Evolutionary conservation across 2,888 invertebrate species (phyloP), one percentile per base, ranked within the genome.

Genomic region (Aphodius granarius): DNA sequence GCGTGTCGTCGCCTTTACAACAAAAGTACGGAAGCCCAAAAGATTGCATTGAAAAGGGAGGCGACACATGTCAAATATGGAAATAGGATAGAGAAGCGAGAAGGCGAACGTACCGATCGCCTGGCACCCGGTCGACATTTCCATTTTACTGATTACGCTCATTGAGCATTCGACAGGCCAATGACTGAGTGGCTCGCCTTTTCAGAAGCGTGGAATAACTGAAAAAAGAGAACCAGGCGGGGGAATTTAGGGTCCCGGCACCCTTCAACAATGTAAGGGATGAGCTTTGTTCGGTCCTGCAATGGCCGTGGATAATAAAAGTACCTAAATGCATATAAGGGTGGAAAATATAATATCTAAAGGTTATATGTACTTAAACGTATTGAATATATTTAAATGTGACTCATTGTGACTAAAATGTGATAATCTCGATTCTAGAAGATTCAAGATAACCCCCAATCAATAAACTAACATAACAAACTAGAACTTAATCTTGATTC

Each of bases 131-230:
- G 43, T 43, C 43, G 85, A 86, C 84, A 86, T 86, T 86, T 85
- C 85, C 85, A 86, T 86, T 86, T 85, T 85, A 83, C 83, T 85
- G 86, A 86, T 86, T 86, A 86, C 85, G 84, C 83, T 85, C 84
- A 87, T 87, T 86, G 86, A 86, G 81, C 82, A 83, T 86, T 86
- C 86, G 86, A 87, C 87, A 87, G 86, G 81, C 85, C 85, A 84
- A 85, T 87, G 87, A 87, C 86, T 78, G 87, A 87, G 85, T 85
- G 85, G 85, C 81, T 84, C 78, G 76, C 71, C 75, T 77, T 77
- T 77, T 77, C 77, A 75, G 77, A 75, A 73, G 75, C 75, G 66
- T 71, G 73, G 73, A 72, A 71, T 23, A 66, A 76, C 72, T 74
- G 76, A 76, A 76, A 76, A 77, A 74, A 66, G 66, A 43, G 43